Conservation (phyloP, 1,140 invertebrate genomes). For the Anastrepha ludens region DNA sequence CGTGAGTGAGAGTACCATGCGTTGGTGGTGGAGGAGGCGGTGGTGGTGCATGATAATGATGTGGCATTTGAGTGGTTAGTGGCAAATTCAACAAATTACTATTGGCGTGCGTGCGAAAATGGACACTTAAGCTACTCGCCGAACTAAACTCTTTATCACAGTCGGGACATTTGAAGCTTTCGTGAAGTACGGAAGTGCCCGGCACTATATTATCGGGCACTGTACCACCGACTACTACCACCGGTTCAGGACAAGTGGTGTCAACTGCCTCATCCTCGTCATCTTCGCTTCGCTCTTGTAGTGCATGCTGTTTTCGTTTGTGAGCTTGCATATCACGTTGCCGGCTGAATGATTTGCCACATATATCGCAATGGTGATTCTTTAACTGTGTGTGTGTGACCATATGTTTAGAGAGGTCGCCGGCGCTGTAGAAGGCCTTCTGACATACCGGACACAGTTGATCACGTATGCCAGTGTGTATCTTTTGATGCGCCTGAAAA, state of each 20-base stretch:
- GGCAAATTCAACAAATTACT: slow-evolving; percentile 66
- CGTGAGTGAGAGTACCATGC: slow-evolving; percentile 64
- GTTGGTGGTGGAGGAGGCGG: slow-evolving; percentile 60
- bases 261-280: slow-evolving; percentile 70
- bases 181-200: slow-evolving; percentile 20
- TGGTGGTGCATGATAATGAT: slow-evolving; percentile 54
- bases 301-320: slow-evolving; percentile 69
- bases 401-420: slow-evolving; percentile 83
- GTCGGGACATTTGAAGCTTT: slow-evolving; percentile 71
- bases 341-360: slow-evolving; percentile 82
- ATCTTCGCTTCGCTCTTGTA: slow-evolving; percentile 59
- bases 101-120: slow-evolving; percentile 69
- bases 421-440: slow-evolving; percentile 82
- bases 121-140: slow-evolving; percentile 67
- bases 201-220: background rate
- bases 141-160: slow-evolving; percentile 72
- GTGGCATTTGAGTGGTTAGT: slow-evolving; percentile 56
- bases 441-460: slow-evolving; percentile 81
- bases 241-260: slow-evolving; percentile 61
- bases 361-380: slow-evolving; percentile 84
- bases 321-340: slow-evolving; percentile 77
- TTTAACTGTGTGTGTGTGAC: slow-evolving; percentile 85
- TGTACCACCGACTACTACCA: slow-evolving; percentile 65
- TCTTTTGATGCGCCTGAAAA: slow-evolving; percentile 78
- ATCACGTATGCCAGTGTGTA: slow-evolving; percentile 77